A percentile compares a stretch with the other conserved stretches of the same genome.
These are phyloP conservation scores for Crotalus horridus DNA, from an alignment of 2,113 vertebrate species.

Conservation along the genomic window DNA sequence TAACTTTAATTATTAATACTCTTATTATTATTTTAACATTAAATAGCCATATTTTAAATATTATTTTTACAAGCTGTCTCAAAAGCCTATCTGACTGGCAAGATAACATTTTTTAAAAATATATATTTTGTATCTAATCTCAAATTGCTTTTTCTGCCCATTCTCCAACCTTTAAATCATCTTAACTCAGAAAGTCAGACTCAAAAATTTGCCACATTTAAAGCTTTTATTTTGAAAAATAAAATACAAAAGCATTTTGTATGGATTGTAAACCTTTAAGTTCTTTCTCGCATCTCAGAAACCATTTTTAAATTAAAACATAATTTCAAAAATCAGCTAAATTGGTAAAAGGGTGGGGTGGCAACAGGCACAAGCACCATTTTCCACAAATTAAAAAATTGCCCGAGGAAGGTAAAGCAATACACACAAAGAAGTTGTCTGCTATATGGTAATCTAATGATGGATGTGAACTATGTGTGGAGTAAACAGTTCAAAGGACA, in stretches of 20 bases:
- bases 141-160: neutral
- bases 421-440: neutral
- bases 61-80: neutral
- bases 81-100: neutral
- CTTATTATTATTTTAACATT: neutral
- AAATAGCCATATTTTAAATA: neutral
- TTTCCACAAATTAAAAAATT: constrained; percentile 36
- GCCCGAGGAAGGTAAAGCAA: neutral
- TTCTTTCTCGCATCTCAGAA: constrained; percentile 58
- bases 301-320: constrained; percentile 71
- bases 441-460: too few species aligned
- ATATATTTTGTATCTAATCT: neutral
- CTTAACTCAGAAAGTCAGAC: neutral
- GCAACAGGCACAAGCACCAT: constrained; percentile 41
- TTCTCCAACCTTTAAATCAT: neutral
- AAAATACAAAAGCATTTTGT: constrained; percentile 78
- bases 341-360: neutral
- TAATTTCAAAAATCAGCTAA: constrained; percentile 60
- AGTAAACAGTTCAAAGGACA: neutral
- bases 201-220: constrained; percentile 59
- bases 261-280: constrained; percentile 71
- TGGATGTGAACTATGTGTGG: neutral
- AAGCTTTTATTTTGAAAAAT: constrained; percentile 86
- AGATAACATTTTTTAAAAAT: neutral
- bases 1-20: neutral